Conservation (phyloP, 2,888 invertebrate species). For the Stenurella melanura region DNA sequence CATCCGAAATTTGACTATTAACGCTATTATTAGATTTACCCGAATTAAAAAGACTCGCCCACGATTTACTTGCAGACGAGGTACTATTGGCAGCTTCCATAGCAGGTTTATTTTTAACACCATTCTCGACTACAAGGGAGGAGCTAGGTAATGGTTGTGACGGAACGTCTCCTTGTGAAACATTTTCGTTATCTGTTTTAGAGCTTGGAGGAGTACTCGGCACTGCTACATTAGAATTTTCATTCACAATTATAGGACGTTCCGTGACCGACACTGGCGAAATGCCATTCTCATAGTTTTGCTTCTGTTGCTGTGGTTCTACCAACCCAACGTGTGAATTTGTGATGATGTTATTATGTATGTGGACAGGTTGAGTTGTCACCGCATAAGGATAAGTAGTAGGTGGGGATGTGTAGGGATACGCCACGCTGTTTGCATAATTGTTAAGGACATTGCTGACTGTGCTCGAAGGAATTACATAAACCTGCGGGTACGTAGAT, state of each 20-base stretch:
- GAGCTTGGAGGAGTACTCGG: background rate
- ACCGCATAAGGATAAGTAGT: slow-evolving; percentile 32
- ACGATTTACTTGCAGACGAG: slow-evolving; percentile 74
- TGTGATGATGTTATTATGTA: slow-evolving; percentile 16
- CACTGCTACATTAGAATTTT: background rate
- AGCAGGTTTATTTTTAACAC: slow-evolving; percentile 22
- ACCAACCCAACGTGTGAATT: background rate
- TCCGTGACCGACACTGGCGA: background rate
- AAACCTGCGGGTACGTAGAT: slow-evolving; percentile 48
- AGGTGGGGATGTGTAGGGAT: slow-evolving; percentile 22
- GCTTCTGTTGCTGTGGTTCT: slow-evolving; percentile 7
- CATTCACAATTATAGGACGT: background rate
- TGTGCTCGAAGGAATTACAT: slow-evolving; percentile 42
- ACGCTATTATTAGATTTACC: slow-evolving; percentile 51
- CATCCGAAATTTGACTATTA: slow-evolving; percentile 55
- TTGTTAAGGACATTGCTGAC: slow-evolving; percentile 28
- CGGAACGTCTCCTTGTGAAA: background rate
- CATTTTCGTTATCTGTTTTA: background rate
- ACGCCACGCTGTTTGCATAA: slow-evolving; percentile 28
- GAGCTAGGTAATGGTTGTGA: background rate
- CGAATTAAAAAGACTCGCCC: slow-evolving; percentile 80
- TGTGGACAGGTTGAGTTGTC: slow-evolving; percentile 17
- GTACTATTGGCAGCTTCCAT: slow-evolving; percentile 40
- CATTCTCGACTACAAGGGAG: slow-evolving; percentile 41
- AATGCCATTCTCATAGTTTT: slow-evolving; percentile 29